These are phyloP conservation scores for Spilosoma lubricipeda DNA, from an alignment of 2,888 invertebrate species.

Conservation along the genomic window DNA sequence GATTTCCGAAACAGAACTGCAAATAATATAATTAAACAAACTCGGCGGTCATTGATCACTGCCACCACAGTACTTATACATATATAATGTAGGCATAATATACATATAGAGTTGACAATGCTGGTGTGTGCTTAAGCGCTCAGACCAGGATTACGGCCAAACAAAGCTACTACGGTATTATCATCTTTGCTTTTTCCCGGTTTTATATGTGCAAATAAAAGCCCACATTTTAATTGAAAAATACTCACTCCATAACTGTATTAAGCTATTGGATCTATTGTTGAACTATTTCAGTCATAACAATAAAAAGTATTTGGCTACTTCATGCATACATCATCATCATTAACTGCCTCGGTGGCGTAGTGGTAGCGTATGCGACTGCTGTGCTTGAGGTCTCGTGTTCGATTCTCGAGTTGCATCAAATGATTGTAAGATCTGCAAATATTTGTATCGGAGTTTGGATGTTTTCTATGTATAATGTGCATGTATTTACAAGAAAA, in stretches of 20 bases:
- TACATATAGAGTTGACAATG: constrained; percentile 10
- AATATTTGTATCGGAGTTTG: no score
- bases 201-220: constrained; percentile 39
- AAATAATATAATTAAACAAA: background rate
- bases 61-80: constrained; percentile 23
- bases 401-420: no score
- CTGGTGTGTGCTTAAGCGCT: constrained; percentile 33
- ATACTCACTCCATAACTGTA: constrained; percentile 18
- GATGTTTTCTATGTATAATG: no score
- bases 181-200: constrained; percentile 42
- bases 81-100: constrained; percentile 31
- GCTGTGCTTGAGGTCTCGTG: no score
- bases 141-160: constrained; percentile 45
- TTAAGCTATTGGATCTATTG: background rate
- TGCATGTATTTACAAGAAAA: no score
- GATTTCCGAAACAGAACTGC: background rate
- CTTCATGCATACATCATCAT: background rate
- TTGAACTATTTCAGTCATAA: background rate
- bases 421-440: no score
- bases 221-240: constrained; percentile 36
- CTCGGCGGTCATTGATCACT: constrained; percentile 30
- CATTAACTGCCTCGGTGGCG: no score
- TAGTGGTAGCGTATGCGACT: no score
- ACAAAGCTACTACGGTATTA: constrained; percentile 48
- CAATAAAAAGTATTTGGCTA: background rate